These are phyloP conservation scores for Anolis apletophallus DNA, from an alignment of 2,797 vertebrate genomes.

Conservation along the genomic window DNA sequence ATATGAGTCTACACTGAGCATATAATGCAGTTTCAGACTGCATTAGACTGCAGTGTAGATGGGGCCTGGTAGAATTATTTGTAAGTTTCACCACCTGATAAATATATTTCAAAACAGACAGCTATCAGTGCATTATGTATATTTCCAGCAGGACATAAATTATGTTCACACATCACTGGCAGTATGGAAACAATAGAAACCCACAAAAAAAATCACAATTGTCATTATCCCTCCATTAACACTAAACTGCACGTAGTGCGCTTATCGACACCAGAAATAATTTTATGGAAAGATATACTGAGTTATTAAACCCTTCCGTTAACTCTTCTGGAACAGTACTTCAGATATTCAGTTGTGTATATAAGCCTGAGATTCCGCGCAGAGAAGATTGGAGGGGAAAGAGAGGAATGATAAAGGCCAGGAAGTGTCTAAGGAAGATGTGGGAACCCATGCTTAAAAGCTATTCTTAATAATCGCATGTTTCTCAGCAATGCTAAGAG, in stretches of 20 bases:
- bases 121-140: neutral
- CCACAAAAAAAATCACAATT: neutral
- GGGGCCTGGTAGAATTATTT: neutral
- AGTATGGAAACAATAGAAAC: neutral
- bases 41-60: no score
- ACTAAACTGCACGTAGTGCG: neutral
- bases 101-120: neutral
- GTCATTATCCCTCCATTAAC: neutral
- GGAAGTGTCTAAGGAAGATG: neutral
- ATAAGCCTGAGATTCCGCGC: neutral
- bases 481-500: slow-evolving; percentile 10
- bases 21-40: no score
- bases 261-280: neutral
- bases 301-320: neutral
- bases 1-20: no score
- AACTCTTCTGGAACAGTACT: neutral
- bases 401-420: neutral
- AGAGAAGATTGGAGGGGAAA: neutral
- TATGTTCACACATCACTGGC: neutral
- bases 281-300: neutral
- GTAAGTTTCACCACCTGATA: neutral
- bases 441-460: neutral
- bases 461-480: slow-evolving; percentile 11
- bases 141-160: neutral
- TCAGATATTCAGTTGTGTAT: neutral